A percentile compares a stretch with the other conserved stretches of the same genome.
Evolutionary conservation across 2,888 invertebrate genomes (phyloP).

Genomic region (Myopa testacea): DNA sequence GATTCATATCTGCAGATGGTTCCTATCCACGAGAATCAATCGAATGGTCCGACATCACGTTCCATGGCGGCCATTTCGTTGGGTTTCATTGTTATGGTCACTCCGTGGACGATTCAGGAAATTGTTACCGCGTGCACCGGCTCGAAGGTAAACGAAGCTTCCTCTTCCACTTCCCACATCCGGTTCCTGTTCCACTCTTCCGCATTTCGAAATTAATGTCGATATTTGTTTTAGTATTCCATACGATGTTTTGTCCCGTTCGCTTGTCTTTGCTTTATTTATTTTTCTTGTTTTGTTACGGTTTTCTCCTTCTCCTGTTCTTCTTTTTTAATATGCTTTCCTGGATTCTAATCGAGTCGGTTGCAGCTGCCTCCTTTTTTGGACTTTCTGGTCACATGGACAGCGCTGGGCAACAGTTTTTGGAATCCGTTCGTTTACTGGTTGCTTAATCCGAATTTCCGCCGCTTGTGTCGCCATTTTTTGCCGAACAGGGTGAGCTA

Average conservation of each 20-base stretch:
- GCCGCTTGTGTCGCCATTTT: slow-evolving; percentile 82
- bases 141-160: slow-evolving; percentile 73
- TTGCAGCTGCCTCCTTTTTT: slow-evolving; percentile 80
- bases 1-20: slow-evolving; percentile 57
- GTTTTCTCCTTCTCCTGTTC: not conserved
- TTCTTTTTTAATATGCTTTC: slow-evolving; percentile 21
- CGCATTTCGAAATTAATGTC: not conserved
- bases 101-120: slow-evolving; percentile 91
- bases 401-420: slow-evolving; percentile 88
- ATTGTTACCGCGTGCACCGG: slow-evolving; percentile 91
- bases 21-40: slow-evolving; percentile 70
- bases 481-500: slow-evolving; percentile 79
- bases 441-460: slow-evolving; percentile 87
- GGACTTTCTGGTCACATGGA: slow-evolving; percentile 88
- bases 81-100: slow-evolving; percentile 91
- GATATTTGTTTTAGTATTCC: slow-evolving; percentile 1
- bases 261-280: not conserved
- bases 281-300: slow-evolving; percentile 7
- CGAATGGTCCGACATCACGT: slow-evolving; percentile 83
- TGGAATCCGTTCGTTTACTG: slow-evolving; percentile 93
- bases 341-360: slow-evolving; percentile 4
- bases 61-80: slow-evolving; percentile 94
- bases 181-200: not conserved
- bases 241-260: not conserved
- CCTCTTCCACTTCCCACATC: slow-evolving; percentile 16